A percentile compares a stretch with the other conserved stretches of the same genome.
Conservation (phyloP, 2,888 invertebrate species). For the Chrysodeixis includens region DNA sequence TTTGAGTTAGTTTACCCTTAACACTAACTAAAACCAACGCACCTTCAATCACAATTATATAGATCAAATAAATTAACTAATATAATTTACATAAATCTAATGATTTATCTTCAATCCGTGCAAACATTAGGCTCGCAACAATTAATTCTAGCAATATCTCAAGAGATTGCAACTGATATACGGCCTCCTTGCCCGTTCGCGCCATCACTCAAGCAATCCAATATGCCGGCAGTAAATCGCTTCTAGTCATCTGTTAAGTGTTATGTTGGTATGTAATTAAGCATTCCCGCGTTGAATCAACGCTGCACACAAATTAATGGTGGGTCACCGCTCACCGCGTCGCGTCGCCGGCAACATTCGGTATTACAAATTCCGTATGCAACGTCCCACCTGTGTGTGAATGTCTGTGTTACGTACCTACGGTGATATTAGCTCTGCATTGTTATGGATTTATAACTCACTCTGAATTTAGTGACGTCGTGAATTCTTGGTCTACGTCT, state of each 20-base stretch:
- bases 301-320: slow-evolving; percentile 64
- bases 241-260: slow-evolving; percentile 62
- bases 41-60: background rate
- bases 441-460: slow-evolving; percentile 30
- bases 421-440: slow-evolving; percentile 28
- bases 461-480: background rate
- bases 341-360: slow-evolving; percentile 49
- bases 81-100: slow-evolving; percentile 16
- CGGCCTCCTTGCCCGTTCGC: slow-evolving; percentile 48
- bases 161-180: slow-evolving; percentile 47
- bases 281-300: slow-evolving; percentile 65
- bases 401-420: slow-evolving; percentile 49
- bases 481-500: background rate
- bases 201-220: slow-evolving; percentile 59
- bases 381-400: slow-evolving; percentile 38
- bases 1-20: too few species aligned
- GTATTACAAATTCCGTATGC: slow-evolving; percentile 60
- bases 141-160: slow-evolving; percentile 51
- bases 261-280: slow-evolving; percentile 63
- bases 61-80: background rate
- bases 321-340: slow-evolving; percentile 59
- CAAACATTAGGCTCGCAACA: slow-evolving; percentile 40
- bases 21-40: background rate
- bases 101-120: slow-evolving; percentile 31
- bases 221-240: slow-evolving; percentile 62